Evolutionary conservation across 2,113 vertebrate species (phyloP).

Genomic region (Oceanodroma tethys): DNA sequence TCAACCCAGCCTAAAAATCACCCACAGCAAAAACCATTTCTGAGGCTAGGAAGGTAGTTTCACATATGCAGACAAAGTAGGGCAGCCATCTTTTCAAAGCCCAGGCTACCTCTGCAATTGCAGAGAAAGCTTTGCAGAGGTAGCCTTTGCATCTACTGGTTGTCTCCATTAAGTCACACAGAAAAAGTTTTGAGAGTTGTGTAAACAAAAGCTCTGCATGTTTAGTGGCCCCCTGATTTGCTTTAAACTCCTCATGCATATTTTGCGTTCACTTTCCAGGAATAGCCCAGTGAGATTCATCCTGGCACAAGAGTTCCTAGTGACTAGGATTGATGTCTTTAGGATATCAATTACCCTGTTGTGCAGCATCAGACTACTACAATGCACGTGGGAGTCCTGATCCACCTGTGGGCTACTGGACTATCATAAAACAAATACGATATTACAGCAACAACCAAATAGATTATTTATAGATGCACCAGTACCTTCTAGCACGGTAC

Average conservation of each 20-base stretch:
- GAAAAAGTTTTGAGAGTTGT: not conserved
- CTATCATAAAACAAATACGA: not conserved
- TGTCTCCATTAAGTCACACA: not conserved
- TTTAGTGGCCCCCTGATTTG: not conserved
- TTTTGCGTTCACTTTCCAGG: conserved; percentile 16
- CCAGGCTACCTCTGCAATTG: not conserved
- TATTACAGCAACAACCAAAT: not conserved
- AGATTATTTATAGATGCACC: not conserved
- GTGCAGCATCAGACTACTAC: not conserved
- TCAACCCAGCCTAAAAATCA: not conserved
- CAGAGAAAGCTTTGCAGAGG: not conserved
- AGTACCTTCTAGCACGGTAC: not conserved
- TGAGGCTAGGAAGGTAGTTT: not conserved
- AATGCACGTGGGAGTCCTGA: not conserved
- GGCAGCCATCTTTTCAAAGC: not conserved
- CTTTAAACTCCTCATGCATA: not conserved
- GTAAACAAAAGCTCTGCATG: not conserved
- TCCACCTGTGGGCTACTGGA: not conserved
- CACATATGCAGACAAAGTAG: not conserved
- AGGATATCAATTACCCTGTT: not conserved
- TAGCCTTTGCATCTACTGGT: not conserved
- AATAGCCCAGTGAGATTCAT: not conserved
- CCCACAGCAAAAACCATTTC: not conserved
- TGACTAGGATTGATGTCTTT: not conserved
- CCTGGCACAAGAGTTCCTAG: not conserved